Evolutionary conservation across 53 echinoderm and acorn worm genomes (phyloP), one percentile per base, ranked within the genome.

Genomic region (Zoroaster sp.): DNA sequence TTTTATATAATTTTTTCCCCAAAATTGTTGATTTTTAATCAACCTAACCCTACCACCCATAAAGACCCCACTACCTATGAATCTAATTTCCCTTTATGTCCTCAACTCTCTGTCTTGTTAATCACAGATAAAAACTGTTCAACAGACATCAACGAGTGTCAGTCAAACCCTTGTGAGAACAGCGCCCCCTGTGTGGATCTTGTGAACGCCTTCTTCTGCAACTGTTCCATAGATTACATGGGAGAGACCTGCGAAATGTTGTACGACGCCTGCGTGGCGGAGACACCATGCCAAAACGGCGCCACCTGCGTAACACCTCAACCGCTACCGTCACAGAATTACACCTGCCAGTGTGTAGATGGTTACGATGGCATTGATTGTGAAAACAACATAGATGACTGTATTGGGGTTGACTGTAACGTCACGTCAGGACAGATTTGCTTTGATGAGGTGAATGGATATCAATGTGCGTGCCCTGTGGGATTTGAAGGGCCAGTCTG

Each of bases 321-420:
- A 59, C 70, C 73, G 3, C 44, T 77, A 49, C 93, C 88, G 0
- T 73, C 74, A 15, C 77, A 23, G 20, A 54, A 72, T 5, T 93
- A 94, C 72, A 44, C 49, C 40, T 99, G 99, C 76, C 63, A 59
- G 4, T 99, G 99, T 25, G 68, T 91, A 1, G 28, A 71, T 9
- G 99, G 99, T 2, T 99, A 78, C 69, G 55, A 67, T 28, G 99
- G 96, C 36, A 75, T 74, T 28, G 77, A 91, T 32, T 97, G 97
- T 67, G 88, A 90, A 42, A 90, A 81, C 17, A 86, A 97, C 65
- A 92, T 92, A 4, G 86, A 95, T 36, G 97, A 97, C 28, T 97
- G 97, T 39, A 17, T 33, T 11, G 74, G 63, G 2, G 65, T 39
- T 11, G 35, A 65, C 11, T 99, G 99, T 21, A 85, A 86, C 35